Percentiles rank a stretch among this genome's conserved stretches.
phyloP scores from a whole-genome alignment of 1,140 invertebrate genomes.

The Eueides isabella region DNA sequence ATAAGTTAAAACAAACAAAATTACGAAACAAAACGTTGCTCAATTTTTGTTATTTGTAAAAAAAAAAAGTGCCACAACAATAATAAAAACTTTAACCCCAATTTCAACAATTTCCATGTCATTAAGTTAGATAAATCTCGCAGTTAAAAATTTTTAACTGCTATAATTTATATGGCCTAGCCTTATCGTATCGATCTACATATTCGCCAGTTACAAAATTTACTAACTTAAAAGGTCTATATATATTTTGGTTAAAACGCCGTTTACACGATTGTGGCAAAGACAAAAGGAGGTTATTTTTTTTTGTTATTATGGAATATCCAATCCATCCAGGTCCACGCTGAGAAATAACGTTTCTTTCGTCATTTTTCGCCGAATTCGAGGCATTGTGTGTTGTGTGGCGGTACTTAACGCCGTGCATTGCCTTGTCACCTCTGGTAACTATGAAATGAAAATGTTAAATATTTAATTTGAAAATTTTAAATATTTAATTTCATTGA shows the following conservation, averaged over 20 bases:
- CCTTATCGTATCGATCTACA: constrained; percentile 11
- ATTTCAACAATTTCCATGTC: constrained; percentile 11
- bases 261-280: background rate
- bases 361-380: too few species aligned
- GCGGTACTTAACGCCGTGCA: too few species aligned
- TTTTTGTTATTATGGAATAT: too few species aligned
- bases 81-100: constrained; percentile 8
- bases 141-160: constrained; percentile 15
- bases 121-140: constrained; percentile 13
- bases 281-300: background rate
- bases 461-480: too few species aligned
- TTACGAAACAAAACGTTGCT: background rate
- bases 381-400: too few species aligned
- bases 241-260: background rate
- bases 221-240: constrained; percentile 5
- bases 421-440: too few species aligned
- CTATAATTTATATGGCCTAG: constrained; percentile 6
- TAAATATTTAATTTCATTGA: too few species aligned
- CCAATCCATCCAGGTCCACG: too few species aligned
- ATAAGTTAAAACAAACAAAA: background rate
- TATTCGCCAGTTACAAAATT: constrained; percentile 7
- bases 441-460: too few species aligned
- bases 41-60: background rate
- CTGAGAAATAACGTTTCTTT: too few species aligned
- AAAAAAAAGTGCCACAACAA: background rate